phyloP scores from a whole-genome alignment of 1,140 invertebrate genomes.

The Mercenaria mercenaria region DNA sequence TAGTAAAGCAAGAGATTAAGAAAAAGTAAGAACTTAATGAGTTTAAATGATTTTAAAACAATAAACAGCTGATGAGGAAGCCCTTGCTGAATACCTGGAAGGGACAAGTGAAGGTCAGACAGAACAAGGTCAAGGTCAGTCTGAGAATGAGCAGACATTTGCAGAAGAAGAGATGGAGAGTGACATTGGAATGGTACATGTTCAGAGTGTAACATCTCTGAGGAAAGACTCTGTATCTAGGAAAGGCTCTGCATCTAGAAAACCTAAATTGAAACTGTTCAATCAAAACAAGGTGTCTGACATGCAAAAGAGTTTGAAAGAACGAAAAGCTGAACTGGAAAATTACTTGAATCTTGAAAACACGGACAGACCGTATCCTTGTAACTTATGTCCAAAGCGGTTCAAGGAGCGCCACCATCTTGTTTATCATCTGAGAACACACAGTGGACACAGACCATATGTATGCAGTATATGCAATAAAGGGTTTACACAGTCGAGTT shows the following conservation, averaged over 20 bases:
- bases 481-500: constrained; percentile 54
- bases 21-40: too few relatives aligned
- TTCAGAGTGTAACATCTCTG: constrained; percentile 1
- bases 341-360: constrained; percentile 41
- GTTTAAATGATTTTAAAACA: too few relatives aligned
- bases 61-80: too few relatives aligned
- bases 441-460: constrained; percentile 55
- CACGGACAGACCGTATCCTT: constrained; percentile 43
- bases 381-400: constrained; percentile 50
- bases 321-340: constrained; percentile 39
- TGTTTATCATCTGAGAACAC: constrained; percentile 49
- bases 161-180: neutral
- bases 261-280: neutral
- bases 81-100: too few relatives aligned
- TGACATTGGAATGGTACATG: neutral
- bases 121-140: neutral
- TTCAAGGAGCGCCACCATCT: constrained; percentile 60
- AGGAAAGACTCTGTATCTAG: neutral
- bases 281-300: neutral
- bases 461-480: constrained; percentile 50
- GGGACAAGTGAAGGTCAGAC: neutral
- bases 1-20: too few relatives aligned
- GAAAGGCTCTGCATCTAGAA: neutral
- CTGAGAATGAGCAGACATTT: neutral
- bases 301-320: constrained; percentile 21